Percentiles rank a stretch among this genome's conserved stretches.
phyloP scores from a whole-genome alignment of 2,113 vertebrate species.

The Pterocles orientalis region DNA sequence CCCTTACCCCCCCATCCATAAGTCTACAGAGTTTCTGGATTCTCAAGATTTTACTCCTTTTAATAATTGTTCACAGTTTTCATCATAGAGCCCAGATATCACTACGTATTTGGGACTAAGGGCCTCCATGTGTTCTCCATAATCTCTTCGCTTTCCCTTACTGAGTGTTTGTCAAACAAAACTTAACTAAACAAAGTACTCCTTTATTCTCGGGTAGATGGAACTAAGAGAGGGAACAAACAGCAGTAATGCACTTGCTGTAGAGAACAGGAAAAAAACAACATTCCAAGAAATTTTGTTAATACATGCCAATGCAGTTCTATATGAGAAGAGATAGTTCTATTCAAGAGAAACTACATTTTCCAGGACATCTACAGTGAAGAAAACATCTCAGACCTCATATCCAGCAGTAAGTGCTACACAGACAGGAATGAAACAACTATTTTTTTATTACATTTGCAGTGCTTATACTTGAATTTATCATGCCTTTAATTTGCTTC shows the following conservation, averaged over 20 bases:
- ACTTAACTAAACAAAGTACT: conserved; percentile 65
- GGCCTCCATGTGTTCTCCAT: conserved; percentile 20
- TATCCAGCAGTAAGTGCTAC: conserved; percentile 35
- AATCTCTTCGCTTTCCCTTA: conserved; percentile 61
- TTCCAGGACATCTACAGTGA: conserved; percentile 13
- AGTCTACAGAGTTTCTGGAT: background rate
- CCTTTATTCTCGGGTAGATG: conserved; percentile 69
- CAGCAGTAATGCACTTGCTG: conserved; percentile 52
- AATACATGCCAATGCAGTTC: conserved; percentile 39
- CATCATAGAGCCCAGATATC: background rate
- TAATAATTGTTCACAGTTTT: background rate
- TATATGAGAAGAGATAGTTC: conserved; percentile 2
- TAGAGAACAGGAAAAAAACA: conserved; percentile 16
- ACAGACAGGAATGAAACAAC: background rate
- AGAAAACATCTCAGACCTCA: conserved; percentile 32
- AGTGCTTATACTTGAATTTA: background rate
- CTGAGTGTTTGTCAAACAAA: conserved; percentile 46
- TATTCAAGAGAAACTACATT: conserved; percentile 24
- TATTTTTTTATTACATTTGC: background rate
- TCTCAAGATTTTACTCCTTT: background rate
- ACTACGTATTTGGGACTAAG: conserved; percentile 10
- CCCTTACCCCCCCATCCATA: accelerated
- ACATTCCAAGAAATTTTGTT: conserved; percentile 39
- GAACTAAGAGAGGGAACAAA: conserved; percentile 50
- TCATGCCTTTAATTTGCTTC: conserved; percentile 1